Base-by-base conservation (phyloP, 1,140 invertebrate genomes). In the Pseudomyrmex concolor region DNA sequence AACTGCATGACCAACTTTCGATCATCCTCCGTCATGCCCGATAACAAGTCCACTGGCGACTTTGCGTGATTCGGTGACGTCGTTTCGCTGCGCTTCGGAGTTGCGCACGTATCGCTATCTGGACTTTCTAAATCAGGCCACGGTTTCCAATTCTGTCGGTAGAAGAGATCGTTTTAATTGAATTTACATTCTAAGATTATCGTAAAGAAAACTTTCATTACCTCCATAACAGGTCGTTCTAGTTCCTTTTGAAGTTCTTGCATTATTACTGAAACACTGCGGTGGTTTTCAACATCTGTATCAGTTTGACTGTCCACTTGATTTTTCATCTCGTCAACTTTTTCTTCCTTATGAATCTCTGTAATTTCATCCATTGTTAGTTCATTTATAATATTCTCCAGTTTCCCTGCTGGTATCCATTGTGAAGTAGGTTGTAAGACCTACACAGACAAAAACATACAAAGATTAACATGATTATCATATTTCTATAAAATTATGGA, bases 251-350 rank as follows among this genome's bases (percentile, higher is more conserved):
- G 96, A 60, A 97, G 93, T 88, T 97, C 96, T 87, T 95, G 95
- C 9, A 97, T 94, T 91, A 97, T 97, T 91, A 96, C 95, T 1
- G 96, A 96, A 57, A 97, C 96, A 93, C 96, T 96, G 86, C 95
- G 94, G 7, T 95, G 95, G 59, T 80, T 71, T 64, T 96, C 94
- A 34, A 92, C 93, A 85, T 93, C 91, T 43, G 88, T 86, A 74
- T 93, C 91, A 68, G 91, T 88, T 8, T 90, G 85, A 48, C 92
- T 85, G 2, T 89, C 92, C 10, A 70, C 71, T 78, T 89, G 89
- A 62, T 90, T 93, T 63, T 92, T 89, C 43, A 63, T 54, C 48
- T 85, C 84, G 9, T 88, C 83, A 85, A 90, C 83, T 62, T 92
- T 76, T 22, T 91, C 84, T 63, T 91, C 73, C 9, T 73, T 71